A percentile compares a stretch with the other conserved stretches of the same genome.
Conservation (phyloP, 2,113 vertebrate species). For the Pelecanus crispus region DNA sequence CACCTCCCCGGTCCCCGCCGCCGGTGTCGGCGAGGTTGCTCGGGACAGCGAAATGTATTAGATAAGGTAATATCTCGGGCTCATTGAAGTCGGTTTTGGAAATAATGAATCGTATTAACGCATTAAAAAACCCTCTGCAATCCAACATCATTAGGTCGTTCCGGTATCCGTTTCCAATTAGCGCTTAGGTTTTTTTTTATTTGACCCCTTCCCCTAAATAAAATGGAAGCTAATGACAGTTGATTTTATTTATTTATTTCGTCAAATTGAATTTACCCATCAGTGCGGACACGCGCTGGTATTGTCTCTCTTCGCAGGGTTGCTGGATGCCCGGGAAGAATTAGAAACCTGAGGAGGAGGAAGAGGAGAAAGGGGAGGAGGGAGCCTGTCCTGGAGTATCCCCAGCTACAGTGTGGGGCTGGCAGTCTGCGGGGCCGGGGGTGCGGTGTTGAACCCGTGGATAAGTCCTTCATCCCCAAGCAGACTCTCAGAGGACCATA, state of each 20-base stretch:
- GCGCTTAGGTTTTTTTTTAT: slow-evolving; percentile 65
- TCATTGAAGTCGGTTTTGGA: slow-evolving; percentile 75
- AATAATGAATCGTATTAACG: slow-evolving; percentile 83
- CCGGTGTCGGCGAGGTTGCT: slow-evolving; percentile 31
- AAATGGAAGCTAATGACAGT: slow-evolving; percentile 83
- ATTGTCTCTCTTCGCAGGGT: not conserved
- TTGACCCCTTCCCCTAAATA: slow-evolving; percentile 81
- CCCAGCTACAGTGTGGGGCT: not conserved
- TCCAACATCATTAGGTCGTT: slow-evolving; percentile 79
- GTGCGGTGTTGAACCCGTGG: not conserved
- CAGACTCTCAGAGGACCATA: fast-evolving
- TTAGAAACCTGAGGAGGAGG: not conserved
- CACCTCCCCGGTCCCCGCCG: not conserved
- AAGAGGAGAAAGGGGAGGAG: not conserved
- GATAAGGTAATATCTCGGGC: slow-evolving; percentile 73
- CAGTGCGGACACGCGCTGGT: not conserved
- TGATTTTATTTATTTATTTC: slow-evolving; percentile 90
- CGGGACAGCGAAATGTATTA: slow-evolving; percentile 66
- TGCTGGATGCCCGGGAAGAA: not conserved
- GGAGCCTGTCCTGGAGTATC: not conserved
- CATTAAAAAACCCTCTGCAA: slow-evolving; percentile 77
- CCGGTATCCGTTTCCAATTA: slow-evolving; percentile 82
- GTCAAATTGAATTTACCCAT: slow-evolving; percentile 78
- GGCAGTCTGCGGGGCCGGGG: not conserved
- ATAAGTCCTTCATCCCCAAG: not conserved